Evolutionary conservation across 2,113 vertebrate species (phyloP), one percentile per base, ranked within the genome.

Genomic region (Psilopogon haemacephalus): DNA sequence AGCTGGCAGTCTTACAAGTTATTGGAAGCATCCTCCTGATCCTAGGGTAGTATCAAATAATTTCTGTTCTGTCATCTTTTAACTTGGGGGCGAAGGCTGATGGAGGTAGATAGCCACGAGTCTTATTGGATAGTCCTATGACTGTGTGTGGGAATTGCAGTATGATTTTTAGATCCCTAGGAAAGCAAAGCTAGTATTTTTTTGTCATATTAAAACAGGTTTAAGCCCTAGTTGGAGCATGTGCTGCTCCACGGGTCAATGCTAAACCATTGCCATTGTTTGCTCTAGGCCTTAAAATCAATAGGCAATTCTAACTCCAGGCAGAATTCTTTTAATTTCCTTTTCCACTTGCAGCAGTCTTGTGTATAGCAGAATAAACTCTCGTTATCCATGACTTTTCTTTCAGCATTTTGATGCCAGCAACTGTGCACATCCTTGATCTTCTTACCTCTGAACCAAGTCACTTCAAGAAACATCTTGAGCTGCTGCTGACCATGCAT

Each of bases 391-490:
- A 0, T 30, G 48, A 28, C 20, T 88, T 72, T n/a, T 48, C 3
- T 80, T 80, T 67, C 67, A 84, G 54, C 42, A 6, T 52, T 90
- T 70, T 62, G 17, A 33, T 86, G 83, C 60, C 27, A 62, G n/a
- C 33, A 63, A 55, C 9, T 24, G 6, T 8, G 11, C 46, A 33
- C 38, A 38, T 44, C 40, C 79, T 92, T 87, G 77, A 65, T 82
- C 48, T 48, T 90, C 42, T 90, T 70, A 19, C 30, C 42, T 81
- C 48, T 60, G 62, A 84, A 69, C 52, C 40, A 74, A 67, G 14
- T 79, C 93, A 54, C 75, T 62, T 88, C 23, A 72, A 90, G 89
- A 78, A 76, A 28, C 9, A 3, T 79, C 84, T 58, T 73, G 48
- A 65, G 59, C 40, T 88, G 44, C 48, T 37, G 74, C 32, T 82